Evolutionary conservation across 2,888 invertebrate species (phyloP).

Genomic region (Metellina segmentata): DNA sequence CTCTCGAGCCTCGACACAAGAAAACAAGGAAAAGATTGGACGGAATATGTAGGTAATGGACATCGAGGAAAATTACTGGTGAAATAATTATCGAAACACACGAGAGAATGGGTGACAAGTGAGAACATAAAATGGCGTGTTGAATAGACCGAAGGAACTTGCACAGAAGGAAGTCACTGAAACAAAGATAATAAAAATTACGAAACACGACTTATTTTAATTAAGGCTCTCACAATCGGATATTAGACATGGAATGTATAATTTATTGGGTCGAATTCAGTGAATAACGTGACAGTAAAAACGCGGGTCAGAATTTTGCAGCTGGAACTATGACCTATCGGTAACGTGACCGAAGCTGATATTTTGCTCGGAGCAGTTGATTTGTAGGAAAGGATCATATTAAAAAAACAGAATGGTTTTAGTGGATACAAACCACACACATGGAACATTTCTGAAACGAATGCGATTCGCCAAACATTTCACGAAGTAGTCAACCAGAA

Average conservation of each 20-base stretch:
- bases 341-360: no score
- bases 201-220: background rate
- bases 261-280: background rate
- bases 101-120: background rate
- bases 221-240: background rate
- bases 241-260: background rate
- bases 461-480: no score
- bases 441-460: no score
- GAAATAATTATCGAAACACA: background rate
- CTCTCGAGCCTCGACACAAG: background rate
- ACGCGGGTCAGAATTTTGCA: no score
- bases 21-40: conserved; percentile 24
- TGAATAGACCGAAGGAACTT: background rate
- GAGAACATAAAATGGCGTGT: background rate
- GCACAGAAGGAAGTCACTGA: background rate
- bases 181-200: background rate
- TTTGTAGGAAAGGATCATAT: no score
- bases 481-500: no score
- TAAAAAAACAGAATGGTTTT: no score
- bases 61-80: background rate
- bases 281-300: background rate
- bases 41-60: conserved; percentile 16
- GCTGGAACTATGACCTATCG: no score
- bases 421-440: no score
- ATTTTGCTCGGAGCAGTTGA: no score